phyloP scores from a whole-genome alignment of 2,113 vertebrate genomes.

The Crypturellus undulatus region DNA sequence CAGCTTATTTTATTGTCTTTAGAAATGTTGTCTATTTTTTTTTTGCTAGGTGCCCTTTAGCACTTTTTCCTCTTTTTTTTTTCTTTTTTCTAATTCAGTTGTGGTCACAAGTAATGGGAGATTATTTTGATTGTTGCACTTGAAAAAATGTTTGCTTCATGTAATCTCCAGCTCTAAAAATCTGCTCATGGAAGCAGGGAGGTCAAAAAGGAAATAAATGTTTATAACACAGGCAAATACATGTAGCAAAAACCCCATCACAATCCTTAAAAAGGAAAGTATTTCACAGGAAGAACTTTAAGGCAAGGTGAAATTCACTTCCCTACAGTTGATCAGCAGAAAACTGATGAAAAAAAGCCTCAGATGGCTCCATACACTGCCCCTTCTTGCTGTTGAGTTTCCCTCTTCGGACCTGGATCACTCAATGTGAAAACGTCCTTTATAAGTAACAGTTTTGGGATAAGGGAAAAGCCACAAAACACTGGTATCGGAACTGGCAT shows the following conservation, averaged over 20 bases:
- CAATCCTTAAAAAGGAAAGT: not conserved
- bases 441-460: not conserved
- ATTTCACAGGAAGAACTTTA: not conserved
- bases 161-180: not conserved
- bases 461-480: not conserved
- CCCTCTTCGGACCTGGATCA: not conserved
- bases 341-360: not conserved
- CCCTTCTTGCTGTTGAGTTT: not conserved
- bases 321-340: accelerated
- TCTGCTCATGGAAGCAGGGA: not conserved
- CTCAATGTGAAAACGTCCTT: not conserved
- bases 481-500: not conserved
- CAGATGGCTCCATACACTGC: not conserved
- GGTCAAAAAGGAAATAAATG: not conserved
- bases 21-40: not conserved
- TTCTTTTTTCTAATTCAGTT: not conserved
- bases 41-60: not conserved
- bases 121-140: not conserved
- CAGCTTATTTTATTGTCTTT: not conserved
- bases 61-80: not conserved
- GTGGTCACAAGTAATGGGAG: not conserved
- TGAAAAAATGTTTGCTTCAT: not conserved
- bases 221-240: not conserved
- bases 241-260: not conserved
- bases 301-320: not conserved